A percentile compares a stretch with the other conserved stretches of the same genome.
Conservation (phyloP, 2,113 vertebrate species). For the Vombatus ursinus region DNA sequence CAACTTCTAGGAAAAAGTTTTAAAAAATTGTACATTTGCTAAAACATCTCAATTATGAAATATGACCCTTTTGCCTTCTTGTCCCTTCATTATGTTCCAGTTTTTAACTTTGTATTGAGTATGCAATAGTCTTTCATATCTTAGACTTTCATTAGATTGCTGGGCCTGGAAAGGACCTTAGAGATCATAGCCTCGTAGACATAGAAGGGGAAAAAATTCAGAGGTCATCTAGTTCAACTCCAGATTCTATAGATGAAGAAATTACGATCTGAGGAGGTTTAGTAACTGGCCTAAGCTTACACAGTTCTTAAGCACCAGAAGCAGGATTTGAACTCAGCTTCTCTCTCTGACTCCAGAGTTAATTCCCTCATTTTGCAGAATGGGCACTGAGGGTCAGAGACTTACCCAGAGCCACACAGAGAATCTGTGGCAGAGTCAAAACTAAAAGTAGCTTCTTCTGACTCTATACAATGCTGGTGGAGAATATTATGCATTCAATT, state of each 20-base stretch:
- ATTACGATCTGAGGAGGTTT: neutral
- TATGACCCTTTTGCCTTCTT: neutral
- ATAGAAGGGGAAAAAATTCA: neutral
- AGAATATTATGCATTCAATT: neutral
- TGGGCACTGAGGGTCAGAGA: neutral
- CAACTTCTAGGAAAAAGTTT: neutral
- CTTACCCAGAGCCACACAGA: neutral
- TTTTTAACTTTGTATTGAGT: neutral
- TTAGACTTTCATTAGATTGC: neutral
- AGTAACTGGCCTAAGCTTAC: neutral
- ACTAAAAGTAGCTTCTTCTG: neutral
- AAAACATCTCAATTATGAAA: neutral
- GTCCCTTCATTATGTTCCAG: neutral
- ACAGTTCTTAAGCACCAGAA: neutral
- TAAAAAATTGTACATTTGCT: neutral
- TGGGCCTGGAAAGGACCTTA: neutral
- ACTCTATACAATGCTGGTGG: neutral
- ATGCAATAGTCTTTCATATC: neutral
- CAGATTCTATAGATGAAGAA: neutral
- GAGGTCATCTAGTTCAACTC: neutral
- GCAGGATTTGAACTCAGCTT: neutral
- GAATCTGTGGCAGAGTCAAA: neutral
- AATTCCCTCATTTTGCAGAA: neutral
- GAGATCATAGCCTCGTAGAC: neutral
- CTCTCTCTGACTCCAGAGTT: neutral